Percentiles rank a stretch among this genome's conserved stretches.
These are phyloP conservation scores for Napeogenes sylphis DNA, from an alignment of 2,888 invertebrate genomes.

Conservation along the genomic window DNA sequence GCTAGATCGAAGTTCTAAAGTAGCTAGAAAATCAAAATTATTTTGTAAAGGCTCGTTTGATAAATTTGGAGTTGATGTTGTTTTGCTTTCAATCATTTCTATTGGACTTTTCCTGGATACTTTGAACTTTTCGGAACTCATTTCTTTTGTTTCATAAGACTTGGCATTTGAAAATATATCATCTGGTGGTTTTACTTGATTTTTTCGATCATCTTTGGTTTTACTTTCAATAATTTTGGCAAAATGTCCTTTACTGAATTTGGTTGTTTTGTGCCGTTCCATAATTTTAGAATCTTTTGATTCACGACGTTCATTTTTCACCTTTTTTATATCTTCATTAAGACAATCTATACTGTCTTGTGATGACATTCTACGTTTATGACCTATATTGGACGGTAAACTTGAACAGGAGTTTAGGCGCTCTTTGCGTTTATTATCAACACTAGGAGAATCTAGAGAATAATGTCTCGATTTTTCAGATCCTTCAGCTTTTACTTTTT, in stretches of 20 bases:
- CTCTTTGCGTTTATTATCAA: slow-evolving; percentile 78
- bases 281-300: slow-evolving; percentile 80
- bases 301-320: slow-evolving; percentile 82
- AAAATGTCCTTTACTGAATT: slow-evolving; percentile 78
- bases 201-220: slow-evolving; percentile 79
- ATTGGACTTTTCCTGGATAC: slow-evolving; percentile 44
- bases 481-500: slow-evolving; percentile 52
- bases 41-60: slow-evolving; percentile 59
- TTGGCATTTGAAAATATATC: slow-evolving; percentile 60
- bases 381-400: slow-evolving; percentile 80
- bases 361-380: slow-evolving; percentile 87
- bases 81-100: slow-evolving; percentile 52
- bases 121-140: slow-evolving; percentile 48
- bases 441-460: slow-evolving; percentile 66
- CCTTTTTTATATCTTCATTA: slow-evolving; percentile 80
- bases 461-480: slow-evolving; percentile 71
- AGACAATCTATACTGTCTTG: slow-evolving; percentile 81
- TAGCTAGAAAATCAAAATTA: slow-evolving; percentile 78
- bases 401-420: slow-evolving; percentile 78
- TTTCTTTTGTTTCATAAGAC: slow-evolving; percentile 50
- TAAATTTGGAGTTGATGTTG: slow-evolving; percentile 38
- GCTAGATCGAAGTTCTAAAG: slow-evolving; percentile 76
- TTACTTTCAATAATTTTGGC: slow-evolving; percentile 79
- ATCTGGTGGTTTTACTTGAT: slow-evolving; percentile 70
- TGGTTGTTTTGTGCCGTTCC: slow-evolving; percentile 69